These are phyloP conservation scores for Acanthurus lineatus DNA, from an alignment of 2,797 vertebrate species.

Conservation along the genomic window DNA sequence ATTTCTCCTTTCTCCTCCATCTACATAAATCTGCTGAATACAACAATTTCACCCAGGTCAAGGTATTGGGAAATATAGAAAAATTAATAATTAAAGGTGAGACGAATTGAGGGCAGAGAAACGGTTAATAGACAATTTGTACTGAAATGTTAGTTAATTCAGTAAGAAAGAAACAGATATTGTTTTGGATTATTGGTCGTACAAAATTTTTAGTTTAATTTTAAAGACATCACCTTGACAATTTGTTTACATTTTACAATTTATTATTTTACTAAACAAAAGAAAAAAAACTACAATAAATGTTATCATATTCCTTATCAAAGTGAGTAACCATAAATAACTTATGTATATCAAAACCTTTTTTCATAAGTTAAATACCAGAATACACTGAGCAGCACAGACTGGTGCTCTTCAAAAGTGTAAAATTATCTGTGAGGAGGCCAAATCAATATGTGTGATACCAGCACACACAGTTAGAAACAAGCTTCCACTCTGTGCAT, in stretches of 20 bases:
- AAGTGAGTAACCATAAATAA: neutral
- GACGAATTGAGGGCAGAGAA: no score
- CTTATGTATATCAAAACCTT: neutral
- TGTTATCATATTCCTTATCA: neutral
- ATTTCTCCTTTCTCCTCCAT: neutral
- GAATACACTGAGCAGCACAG: neutral
- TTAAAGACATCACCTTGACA: neutral
- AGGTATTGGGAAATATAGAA: neutral
- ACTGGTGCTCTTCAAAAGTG: neutral
- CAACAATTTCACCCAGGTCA: neutral
- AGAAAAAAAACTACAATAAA: neutral
- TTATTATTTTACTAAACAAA: neutral
- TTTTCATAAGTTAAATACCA: neutral
- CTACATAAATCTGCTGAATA: conserved; percentile 2
- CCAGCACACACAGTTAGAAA: conserved; percentile 2
- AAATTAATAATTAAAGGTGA: neutral
- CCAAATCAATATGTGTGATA: neutral
- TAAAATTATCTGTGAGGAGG: neutral
- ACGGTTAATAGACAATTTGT: no score
- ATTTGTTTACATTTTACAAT: neutral
- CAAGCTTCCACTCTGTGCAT: neutral
- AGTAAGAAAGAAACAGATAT: no score
- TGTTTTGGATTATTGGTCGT: no score
- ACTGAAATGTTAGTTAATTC: neutral
- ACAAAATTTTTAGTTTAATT: no score